These are phyloP conservation scores for Corythornis leucogaster DNA, from an alignment of 2,797 vertebrate species.

Conservation along the genomic window DNA sequence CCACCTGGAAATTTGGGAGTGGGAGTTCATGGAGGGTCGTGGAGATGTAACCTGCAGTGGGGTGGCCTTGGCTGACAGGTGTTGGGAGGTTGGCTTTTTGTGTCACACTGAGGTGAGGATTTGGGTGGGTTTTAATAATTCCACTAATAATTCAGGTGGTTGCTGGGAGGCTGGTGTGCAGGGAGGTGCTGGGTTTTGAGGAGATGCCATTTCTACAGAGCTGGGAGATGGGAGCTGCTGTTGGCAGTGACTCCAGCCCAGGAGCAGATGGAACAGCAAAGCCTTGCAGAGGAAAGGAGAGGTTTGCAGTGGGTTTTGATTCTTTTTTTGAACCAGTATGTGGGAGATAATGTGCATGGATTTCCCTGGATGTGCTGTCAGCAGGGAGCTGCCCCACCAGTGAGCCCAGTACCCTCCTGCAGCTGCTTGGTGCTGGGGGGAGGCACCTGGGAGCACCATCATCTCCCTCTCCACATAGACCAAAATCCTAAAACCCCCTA, in stretches of 20 bases:
- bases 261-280: neutral
- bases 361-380: no score
- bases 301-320: neutral
- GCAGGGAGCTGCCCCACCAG: neutral
- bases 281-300: neutral
- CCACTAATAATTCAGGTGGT: no score
- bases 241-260: neutral
- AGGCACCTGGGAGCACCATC: accelerated
- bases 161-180: accelerated
- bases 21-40: neutral
- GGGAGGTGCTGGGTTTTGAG: neutral
- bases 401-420: neutral
- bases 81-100: neutral
- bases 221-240: neutral
- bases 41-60: accelerated
- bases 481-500: neutral
- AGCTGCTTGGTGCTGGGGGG: neutral
- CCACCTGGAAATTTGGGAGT: neutral
- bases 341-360: accelerated
- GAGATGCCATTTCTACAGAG: neutral
- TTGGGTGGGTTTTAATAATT: neutral
- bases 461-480: neutral
- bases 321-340: neutral
- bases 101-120: accelerated
- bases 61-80: neutral